Percentiles rank a stretch among this genome's conserved stretches.
These are phyloP conservation scores for Hemitrygon akajei DNA, from an alignment of 2,797 vertebrate genomes.

Conservation along the genomic window DNA sequence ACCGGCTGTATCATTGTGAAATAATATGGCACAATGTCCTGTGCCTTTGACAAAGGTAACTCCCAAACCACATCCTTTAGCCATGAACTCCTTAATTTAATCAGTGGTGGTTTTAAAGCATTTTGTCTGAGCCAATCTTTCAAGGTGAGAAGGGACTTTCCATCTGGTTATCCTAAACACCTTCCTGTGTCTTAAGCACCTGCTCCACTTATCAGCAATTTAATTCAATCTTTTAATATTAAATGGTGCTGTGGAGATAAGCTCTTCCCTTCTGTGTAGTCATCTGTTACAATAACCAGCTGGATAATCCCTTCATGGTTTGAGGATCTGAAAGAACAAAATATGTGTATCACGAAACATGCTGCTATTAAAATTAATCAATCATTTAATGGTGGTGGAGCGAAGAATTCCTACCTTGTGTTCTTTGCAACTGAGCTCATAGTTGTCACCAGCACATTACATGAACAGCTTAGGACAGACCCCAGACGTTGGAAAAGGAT, in stretches of 20 bases:
- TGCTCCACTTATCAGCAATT: neutral
- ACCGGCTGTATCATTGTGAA: neutral
- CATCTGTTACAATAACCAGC: constrained; percentile 24
- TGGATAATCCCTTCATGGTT: neutral
- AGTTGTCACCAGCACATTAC: neutral
- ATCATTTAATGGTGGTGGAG: neutral
- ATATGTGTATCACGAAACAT: neutral
- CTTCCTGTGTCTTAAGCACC: neutral
- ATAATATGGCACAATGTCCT: neutral
- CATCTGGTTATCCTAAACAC: neutral
- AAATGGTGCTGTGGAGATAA: neutral
- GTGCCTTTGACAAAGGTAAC: neutral
- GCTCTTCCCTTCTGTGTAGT: neutral
- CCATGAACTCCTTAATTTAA: neutral
- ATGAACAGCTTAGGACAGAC: neutral
- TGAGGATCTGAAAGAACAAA: neutral
- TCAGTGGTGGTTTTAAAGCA: neutral
- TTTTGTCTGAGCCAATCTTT: neutral
- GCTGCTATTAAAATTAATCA: constrained; percentile 15
- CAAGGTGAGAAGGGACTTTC: neutral
- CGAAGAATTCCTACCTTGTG: neutral
- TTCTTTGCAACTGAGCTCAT: neutral
- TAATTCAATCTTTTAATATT: neutral
- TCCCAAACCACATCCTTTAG: too few species aligned
- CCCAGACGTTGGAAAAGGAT: neutral